A percentile compares a stretch with the other conserved stretches of the same genome.
Conservation (phyloP, 2,797 vertebrate species). For the Mormyrops attenuatus region DNA sequence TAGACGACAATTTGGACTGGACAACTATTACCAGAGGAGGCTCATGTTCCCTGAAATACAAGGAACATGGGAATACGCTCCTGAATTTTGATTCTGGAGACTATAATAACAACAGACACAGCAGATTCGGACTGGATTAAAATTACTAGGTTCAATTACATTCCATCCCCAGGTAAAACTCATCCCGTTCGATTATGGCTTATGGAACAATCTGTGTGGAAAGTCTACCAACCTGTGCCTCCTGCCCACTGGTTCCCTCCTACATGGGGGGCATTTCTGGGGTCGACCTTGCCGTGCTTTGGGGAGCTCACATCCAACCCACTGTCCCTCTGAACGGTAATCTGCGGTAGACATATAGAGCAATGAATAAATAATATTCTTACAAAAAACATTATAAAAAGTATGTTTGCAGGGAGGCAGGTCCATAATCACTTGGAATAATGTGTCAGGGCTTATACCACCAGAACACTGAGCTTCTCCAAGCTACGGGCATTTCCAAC, state of each 20-base stretch:
- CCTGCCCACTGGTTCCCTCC: conserved; percentile 96
- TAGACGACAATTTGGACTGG: not conserved
- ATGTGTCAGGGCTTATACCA: not conserved
- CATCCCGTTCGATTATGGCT: not conserved
- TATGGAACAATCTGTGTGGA: not conserved
- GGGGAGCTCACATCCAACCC: conserved; percentile 80
- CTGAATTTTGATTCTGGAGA: not conserved
- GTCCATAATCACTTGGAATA: not conserved
- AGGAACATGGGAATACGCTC: not conserved
- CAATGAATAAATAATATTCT: not conserved
- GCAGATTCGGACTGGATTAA: not conserved
- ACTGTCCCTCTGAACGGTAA: conserved; percentile 86
- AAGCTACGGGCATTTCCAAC: not conserved
- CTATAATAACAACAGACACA: not conserved
- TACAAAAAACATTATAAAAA: not conserved
- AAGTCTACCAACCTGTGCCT: conserved; percentile 72
- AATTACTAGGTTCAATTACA: not conserved
- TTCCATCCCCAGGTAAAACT: not conserved
- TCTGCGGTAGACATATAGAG: conserved; percentile 57
- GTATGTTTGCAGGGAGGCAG: not conserved
- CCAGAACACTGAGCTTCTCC: not conserved
- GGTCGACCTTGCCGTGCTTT: conserved; percentile 87
- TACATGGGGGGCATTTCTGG: conserved; percentile 77
- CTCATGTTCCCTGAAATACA: not conserved
- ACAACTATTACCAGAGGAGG: not conserved